phyloP scores from a whole-genome alignment of 1,140 invertebrate genomes.

The Drosophila parabipectinata region DNA sequence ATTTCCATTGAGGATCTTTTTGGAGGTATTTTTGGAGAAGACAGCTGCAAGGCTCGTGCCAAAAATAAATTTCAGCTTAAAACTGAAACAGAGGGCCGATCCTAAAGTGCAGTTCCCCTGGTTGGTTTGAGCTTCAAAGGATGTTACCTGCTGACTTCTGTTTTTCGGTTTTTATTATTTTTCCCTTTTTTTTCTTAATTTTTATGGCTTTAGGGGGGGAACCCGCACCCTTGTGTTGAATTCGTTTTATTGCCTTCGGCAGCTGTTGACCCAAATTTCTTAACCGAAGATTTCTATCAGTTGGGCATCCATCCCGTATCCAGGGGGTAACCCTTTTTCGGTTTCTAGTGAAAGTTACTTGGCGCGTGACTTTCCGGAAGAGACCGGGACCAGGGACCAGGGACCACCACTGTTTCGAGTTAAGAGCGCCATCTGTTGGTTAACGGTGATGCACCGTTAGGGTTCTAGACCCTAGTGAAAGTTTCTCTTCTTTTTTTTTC shows the following conservation, averaged over 20 bases:
- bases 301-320: not conserved
- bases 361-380: conserved; percentile 24
- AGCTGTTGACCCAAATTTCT: conserved; percentile 58
- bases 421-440: conserved; percentile 20
- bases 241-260: conserved; percentile 43
- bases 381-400: not conserved
- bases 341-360: conserved; percentile 32
- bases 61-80: conserved; percentile 46
- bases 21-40: not conserved
- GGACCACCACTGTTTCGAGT: not conserved
- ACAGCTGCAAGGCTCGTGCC: conserved; percentile 48
- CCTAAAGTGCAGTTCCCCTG: not conserved
- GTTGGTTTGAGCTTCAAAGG: not conserved
- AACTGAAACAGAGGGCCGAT: conserved; percentile 6
- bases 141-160: conserved; percentile 52
- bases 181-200: not conserved
- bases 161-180: conserved; percentile 1
- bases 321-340: conserved; percentile 21
- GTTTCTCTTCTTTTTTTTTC: not conserved
- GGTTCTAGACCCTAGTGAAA: conserved; percentile 26
- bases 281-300: conserved; percentile 59
- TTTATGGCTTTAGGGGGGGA: conserved; percentile 8
- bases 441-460: conserved; percentile 32
- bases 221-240: conserved; percentile 32
- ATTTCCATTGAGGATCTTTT: not conserved